Base-by-base conservation (phyloP, 2,113 vertebrate species). In the Leuciscus idus region DNA sequence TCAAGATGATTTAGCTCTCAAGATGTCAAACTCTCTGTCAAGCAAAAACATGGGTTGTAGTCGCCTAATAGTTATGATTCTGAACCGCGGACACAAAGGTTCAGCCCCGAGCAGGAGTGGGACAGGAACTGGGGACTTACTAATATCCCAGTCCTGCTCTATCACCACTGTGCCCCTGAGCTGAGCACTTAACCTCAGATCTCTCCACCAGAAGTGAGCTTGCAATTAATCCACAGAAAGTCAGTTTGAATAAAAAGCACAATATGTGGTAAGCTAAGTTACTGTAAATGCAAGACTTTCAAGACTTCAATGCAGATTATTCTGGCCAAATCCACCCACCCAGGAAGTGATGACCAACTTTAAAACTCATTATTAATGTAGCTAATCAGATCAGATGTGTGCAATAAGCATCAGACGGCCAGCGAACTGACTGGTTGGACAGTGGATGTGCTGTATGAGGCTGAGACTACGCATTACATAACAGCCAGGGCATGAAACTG, bases 1-100 rank as follows among this genome's bases (percentile, higher is more conserved):
- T 50, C 81, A 36, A 36, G 46, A 82, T 82, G 43, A 82, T 82
- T 82, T 82, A 82, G 80, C 62, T 82, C 80, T 82, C 81, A 70
- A 52, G 64, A 82, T 33, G 64, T 82, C 81, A 82, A 52, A 70
- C 64, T 70, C 48, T 82, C 81, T 52, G 62, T 82, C 81, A 52
- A 55, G 62, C 46, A 82, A 82, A 82, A 33, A n/a, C 64, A 82
- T 52, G 43, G 62, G 59, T 81, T 64, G 59, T 61, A 66, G 79
- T 19, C 13, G n/a, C 61, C 62, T 70, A 82, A 70, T 82, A 55
- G 62, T 82, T 82, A 82, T 13, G 62, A 70, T 21, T 82, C 43
- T 82, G 62, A 33, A 68, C 26, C 57, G 10, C 33, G 6, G 55
- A 80, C 52, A 80, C 77, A 80, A 36, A 80, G 30, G 13, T 52